Percentiles rank a stretch among this genome's conserved stretches.
These are phyloP conservation scores for Gadopsis bispinosus DNA, from an alignment of 2,797 vertebrate genomes.

Conservation along the genomic window DNA sequence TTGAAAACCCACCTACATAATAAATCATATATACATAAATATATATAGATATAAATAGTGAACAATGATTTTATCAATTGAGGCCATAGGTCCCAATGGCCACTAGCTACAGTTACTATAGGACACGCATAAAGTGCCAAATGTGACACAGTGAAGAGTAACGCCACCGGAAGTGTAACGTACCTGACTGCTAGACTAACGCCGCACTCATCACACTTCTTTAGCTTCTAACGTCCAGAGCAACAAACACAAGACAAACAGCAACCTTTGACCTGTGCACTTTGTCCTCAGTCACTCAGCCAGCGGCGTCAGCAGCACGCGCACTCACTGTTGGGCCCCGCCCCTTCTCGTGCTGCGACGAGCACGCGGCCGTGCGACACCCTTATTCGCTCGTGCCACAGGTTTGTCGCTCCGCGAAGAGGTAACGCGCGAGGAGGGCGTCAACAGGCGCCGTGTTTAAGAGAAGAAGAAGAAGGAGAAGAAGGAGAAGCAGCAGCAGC, in stretches of 20 bases:
- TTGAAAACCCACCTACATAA: too few relatives aligned
- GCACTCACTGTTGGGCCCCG: constrained; percentile 46
- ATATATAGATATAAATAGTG: too few relatives aligned
- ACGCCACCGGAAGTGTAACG: background rate
- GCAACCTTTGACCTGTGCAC: background rate
- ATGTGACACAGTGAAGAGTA: background rate
- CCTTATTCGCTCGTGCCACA: background rate
- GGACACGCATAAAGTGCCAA: background rate
- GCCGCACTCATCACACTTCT: too few relatives aligned
- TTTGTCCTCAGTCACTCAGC: background rate
- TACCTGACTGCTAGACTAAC: too few relatives aligned
- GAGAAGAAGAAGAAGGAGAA: too few relatives aligned
- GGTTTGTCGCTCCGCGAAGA: background rate
- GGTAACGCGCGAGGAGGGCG: background rate
- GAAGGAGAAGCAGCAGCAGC: too few relatives aligned
- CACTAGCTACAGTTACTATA: background rate
- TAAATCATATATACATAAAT: too few relatives aligned
- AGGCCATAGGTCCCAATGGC: background rate
- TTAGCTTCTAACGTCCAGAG: background rate
- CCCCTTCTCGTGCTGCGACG: constrained; percentile 58
- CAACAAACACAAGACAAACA: too few relatives aligned
- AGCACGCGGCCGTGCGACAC: constrained; percentile 12
- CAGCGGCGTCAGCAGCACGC: background rate
- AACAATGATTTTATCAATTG: background rate
- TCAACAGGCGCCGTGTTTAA: background rate